A percentile compares a stretch with the other conserved stretches of the same genome.
Evolutionary conservation across 2,113 vertebrate genomes (phyloP).

Genomic region (Ancistrus triradiatus): DNA sequence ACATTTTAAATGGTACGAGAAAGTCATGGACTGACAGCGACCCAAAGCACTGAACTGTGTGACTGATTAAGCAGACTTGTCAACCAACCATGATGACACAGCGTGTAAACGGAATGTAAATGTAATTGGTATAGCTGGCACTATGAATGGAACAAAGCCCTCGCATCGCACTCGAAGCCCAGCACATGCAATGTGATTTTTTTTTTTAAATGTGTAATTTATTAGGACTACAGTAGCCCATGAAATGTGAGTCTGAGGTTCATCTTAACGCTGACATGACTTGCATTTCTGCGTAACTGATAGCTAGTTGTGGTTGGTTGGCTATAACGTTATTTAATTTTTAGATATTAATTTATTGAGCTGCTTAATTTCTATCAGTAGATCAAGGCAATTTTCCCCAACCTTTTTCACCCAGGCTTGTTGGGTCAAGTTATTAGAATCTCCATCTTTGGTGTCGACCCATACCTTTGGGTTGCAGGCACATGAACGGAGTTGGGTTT

Average conservation of each 20-base stretch:
- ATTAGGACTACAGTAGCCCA: conserved; percentile 49
- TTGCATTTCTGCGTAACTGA: conserved; percentile 54
- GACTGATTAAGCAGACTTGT: not conserved
- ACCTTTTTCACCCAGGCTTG: conserved; percentile 14
- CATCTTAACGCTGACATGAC: conserved; percentile 52
- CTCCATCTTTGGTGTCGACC: conserved; percentile 9
- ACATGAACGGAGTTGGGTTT: conserved; percentile 10
- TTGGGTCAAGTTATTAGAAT: conserved; percentile 32
- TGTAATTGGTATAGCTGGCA: conserved; percentile 31
- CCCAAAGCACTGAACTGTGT: conserved; percentile 38
- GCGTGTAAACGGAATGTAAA: conserved; percentile 57
- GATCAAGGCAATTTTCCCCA: conserved; percentile 27
- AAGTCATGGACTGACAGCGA: conserved; percentile 29
- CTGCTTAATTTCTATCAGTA: conserved; percentile 56
- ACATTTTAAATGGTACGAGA: conserved; percentile 16
- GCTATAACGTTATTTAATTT: conserved; percentile 70
- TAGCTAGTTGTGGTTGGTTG: conserved; percentile 53
- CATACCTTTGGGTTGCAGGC: conserved; percentile 7
- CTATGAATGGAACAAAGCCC: conserved; percentile 5
- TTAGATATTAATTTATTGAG: conserved; percentile 73
- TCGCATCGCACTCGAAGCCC: conserved; percentile 28
- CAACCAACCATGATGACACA: too few species aligned
- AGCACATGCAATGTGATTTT: conserved; percentile 40
- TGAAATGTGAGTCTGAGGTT: conserved; percentile 58
- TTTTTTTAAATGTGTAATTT: conserved; percentile 51